Conservation (phyloP, 37 sponge, comb jelly and placozoan genomes). For the Amphimedon queenslandica region DNA sequence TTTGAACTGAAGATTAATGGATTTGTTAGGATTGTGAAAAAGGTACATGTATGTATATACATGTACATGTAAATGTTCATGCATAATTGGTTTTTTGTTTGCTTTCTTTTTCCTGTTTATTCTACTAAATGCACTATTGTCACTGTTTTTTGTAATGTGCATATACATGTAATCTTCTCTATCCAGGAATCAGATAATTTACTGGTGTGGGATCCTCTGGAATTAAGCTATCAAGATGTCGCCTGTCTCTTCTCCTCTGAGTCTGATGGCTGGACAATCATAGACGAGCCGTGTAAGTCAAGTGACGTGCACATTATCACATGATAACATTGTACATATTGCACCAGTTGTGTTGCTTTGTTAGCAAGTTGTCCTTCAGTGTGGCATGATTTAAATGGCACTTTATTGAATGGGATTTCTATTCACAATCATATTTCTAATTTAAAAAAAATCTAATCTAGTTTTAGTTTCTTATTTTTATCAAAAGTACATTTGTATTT, state of each 20-base stretch:
- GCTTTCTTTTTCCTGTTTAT: neutral
- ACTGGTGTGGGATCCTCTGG: conserved; percentile 53
- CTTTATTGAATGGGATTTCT: too few species aligned
- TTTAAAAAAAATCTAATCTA: neutral
- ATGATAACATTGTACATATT: too few species aligned
- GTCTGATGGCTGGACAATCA: conserved; percentile 55
- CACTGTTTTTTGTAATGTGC: neutral
- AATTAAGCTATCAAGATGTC: conserved; percentile 61
- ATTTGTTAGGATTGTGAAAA: conserved; percentile 29
- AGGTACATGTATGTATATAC: conserved; percentile 37
- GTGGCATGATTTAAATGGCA: too few species aligned
- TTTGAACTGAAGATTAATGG: conserved; percentile 67
- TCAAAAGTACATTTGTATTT: neutral
- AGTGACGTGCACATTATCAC: too few species aligned
- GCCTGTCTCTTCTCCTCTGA: conserved; percentile 52
- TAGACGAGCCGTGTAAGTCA: conserved; percentile 44
- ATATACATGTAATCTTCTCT: neutral
- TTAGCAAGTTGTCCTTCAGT: too few species aligned
- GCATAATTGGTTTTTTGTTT: too few species aligned
- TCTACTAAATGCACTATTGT: neutral
- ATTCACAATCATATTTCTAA: neutral
- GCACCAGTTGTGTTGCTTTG: too few species aligned
- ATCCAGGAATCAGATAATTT: conserved; percentile 32
- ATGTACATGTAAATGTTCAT: too few species aligned
- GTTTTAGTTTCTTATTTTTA: neutral